Base-by-base conservation (phyloP, 2,888 invertebrate species). In the Labia minor region DNA sequence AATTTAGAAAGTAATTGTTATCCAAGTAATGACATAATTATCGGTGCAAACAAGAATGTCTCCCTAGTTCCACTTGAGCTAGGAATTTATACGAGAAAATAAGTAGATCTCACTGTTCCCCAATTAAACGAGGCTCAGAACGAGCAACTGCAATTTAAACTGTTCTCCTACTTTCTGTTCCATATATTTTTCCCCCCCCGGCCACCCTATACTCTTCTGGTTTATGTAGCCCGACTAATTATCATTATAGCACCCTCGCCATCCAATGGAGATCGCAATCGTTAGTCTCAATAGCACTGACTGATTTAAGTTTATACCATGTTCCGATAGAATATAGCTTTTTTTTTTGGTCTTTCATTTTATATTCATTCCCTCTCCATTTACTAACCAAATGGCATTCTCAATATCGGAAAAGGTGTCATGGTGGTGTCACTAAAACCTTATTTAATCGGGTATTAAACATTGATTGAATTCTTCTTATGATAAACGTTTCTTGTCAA, bases 41-140 rank as follows among this genome's bases (percentile, higher is more conserved):
- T 49, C 49, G 49, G 49, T 49, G 49, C 49, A 10, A 49, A 49
- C 49, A 49, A 49, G 49, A 11, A 16, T 16, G n/a, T 16, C 49
- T 14, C 16, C 49, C 8, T 8, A 3, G n/a, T 49, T 16, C 49
- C 14, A 11, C 49, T n/a, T n/a, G n/a, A 49, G 49, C 49, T 16
- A 49, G 49, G 49, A 49, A 49, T 49, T 49, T 49, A 49, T 49
- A 49, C 49, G 49, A 49, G 49, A 49, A 49, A 49, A 49, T 49
- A 49, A 49, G 49, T 49, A 49, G 49, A 49, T 49, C 49, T 49
- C 49, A 49, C 49, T 49, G 49, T 49, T 49, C 49, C 49, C 3
- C 49, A 49, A 49, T 49, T 49, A 49, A 49, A 49, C 49, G 6
- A 16, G 4, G 49, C n/a, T 16, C 49, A 3, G 49, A 49, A 49